These are phyloP conservation scores for Bicyclus anynana DNA, from an alignment of 1,140 invertebrate genomes.

Conservation along the genomic window DNA sequence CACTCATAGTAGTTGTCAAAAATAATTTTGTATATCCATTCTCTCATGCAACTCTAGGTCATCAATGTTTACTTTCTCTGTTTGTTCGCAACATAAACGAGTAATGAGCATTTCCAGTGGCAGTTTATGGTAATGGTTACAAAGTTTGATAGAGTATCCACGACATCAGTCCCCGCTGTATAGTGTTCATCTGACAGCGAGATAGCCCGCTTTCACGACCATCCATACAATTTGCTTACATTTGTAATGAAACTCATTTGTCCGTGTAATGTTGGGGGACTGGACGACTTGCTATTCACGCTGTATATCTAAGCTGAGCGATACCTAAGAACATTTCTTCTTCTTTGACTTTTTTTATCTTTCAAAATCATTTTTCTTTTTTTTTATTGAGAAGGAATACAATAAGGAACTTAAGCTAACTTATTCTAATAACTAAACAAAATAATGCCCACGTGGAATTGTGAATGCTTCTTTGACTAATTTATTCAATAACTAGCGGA, in stretches of 20 bases:
- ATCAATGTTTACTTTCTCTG: neutral
- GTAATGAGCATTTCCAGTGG: neutral
- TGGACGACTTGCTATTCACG: neutral
- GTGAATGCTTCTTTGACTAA: too few species aligned
- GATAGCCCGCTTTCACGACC: conserved; percentile 49
- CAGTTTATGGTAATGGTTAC: conserved; percentile 13
- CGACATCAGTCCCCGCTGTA: conserved; percentile 8
- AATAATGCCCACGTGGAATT: too few species aligned
- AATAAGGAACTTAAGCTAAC: too few species aligned
- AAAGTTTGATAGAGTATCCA: conserved; percentile 14
- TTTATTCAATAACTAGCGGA: too few species aligned
- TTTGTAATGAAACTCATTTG: conserved; percentile 41
- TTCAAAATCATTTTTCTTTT: too few species aligned
- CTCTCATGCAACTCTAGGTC: neutral
- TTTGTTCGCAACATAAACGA: conserved; percentile 1
- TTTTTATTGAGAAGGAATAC: too few species aligned
- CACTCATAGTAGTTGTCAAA: neutral
- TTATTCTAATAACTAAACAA: too few species aligned
- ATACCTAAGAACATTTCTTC: neutral
- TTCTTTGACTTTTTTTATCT: too few species aligned
- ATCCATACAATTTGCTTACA: conserved; percentile 51
- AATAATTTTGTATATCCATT: neutral
- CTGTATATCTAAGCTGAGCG: neutral
- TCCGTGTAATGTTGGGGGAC: conserved; percentile 41
- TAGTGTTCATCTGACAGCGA: conserved; percentile 31